These are phyloP conservation scores for Catharus bicknelli DNA, from an alignment of 2,113 vertebrate species.

Conservation along the genomic window DNA sequence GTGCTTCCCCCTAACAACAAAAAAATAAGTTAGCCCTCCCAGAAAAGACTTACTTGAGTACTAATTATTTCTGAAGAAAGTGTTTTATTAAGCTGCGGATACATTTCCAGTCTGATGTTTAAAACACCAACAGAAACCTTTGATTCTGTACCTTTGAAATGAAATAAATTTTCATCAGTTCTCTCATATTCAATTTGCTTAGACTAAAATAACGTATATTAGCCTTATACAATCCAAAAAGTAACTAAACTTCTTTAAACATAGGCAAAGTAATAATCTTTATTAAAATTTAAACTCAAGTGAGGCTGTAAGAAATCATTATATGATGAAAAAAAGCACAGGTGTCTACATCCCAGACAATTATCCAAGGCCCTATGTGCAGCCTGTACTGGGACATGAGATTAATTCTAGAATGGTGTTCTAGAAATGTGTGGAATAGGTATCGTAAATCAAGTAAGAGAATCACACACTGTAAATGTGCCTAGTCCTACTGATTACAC, in stretches of 20 bases:
- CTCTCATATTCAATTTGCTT: background rate
- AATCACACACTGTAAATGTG: background rate
- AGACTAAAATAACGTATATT: background rate
- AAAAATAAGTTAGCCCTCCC: background rate
- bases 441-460: background rate
- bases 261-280: background rate
- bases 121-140: slow-evolving; percentile 93
- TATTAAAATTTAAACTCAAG: background rate
- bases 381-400: accelerated
- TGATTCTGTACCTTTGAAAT: slow-evolving; percentile 87
- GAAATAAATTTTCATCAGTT: slow-evolving; percentile 48
- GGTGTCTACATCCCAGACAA: background rate
- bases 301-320: background rate
- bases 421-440: background rate
- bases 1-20: background rate
- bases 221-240: background rate
- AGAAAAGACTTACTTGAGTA: slow-evolving; percentile 83
- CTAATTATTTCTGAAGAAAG: slow-evolving; percentile 86
- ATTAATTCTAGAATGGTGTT: background rate
- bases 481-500: background rate
- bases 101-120: slow-evolving; percentile 91
- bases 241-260: background rate
- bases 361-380: background rate
- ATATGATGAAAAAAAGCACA: background rate
- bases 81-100: slow-evolving; percentile 83